These are phyloP conservation scores for Orthosia incerta DNA, from an alignment of 2,888 invertebrate species.

Conservation along the genomic window DNA sequence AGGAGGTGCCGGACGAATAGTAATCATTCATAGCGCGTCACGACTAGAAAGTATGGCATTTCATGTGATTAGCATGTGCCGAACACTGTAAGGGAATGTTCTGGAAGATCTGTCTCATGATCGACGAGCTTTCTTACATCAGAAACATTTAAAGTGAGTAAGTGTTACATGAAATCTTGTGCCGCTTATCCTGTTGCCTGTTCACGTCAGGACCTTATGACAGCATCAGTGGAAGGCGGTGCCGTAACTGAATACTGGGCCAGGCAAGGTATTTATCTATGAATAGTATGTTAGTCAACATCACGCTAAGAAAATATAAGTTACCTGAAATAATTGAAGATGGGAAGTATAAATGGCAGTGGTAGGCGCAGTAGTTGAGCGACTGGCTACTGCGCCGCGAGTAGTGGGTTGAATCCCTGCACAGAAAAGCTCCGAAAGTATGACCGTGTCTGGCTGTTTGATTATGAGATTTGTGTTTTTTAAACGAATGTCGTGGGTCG, in stretches of 20 bases:
- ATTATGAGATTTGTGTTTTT: neutral
- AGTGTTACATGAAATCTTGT: neutral
- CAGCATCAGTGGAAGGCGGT: too few species aligned
- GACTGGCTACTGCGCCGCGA: neutral
- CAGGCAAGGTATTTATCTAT: too few species aligned
- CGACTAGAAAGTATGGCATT: conserved; percentile 54
- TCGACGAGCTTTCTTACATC: neutral
- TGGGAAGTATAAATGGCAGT: too few species aligned
- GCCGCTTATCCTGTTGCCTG: too few species aligned
- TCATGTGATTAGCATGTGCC: conserved; percentile 11
- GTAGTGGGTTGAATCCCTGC: neutral
- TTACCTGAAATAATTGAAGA: too few species aligned
- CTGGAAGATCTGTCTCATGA: neutral
- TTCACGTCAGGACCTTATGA: too few species aligned
- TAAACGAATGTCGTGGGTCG: neutral
- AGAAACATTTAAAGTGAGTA: neutral
- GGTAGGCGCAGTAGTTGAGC: neutral
- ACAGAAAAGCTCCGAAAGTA: neutral
- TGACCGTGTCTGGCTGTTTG: neutral
- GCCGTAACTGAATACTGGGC: too few species aligned
- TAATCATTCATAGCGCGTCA: conserved; percentile 56
- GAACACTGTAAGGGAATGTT: conserved; percentile 8
- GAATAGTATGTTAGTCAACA: too few species aligned
- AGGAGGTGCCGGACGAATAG: conserved; percentile 53
- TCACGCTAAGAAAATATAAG: too few species aligned